Conservation (phyloP, 2,888 invertebrate genomes). For the Drosophila mimica region DNA sequence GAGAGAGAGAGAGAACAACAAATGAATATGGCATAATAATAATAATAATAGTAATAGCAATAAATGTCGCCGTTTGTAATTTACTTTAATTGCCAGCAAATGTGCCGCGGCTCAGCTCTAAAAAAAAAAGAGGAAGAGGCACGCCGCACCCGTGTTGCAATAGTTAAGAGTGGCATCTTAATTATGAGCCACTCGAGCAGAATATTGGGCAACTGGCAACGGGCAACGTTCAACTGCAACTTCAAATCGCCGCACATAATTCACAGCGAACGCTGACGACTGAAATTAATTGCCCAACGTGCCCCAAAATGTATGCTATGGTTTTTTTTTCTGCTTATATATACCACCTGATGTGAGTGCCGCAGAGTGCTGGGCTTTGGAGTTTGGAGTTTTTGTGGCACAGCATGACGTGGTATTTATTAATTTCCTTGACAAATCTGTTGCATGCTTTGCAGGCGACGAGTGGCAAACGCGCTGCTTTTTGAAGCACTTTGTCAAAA, state of each 20-base stretch:
- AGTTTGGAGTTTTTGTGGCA: constrained; percentile 8
- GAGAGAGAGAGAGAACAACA: not conserved
- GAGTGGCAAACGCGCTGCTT: constrained; percentile 56
- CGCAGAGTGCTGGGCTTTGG: not conserved
- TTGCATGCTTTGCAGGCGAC: constrained; percentile 63
- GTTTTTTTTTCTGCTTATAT: constrained; percentile 16
- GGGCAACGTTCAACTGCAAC: constrained; percentile 14
- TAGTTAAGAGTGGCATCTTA: constrained; percentile 49
- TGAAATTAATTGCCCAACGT: constrained; percentile 52
- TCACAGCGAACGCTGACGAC: constrained; percentile 27
- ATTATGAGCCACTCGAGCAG: constrained; percentile 49
- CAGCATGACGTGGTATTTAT: constrained; percentile 79
- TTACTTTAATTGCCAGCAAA: constrained; percentile 70
- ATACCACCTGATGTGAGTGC: constrained; percentile 36
- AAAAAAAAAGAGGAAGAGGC: not conserved
- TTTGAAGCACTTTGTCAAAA: constrained; percentile 78
- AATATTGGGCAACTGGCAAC: constrained; percentile 3
- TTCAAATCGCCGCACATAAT: constrained; percentile 47
- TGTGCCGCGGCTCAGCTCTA: constrained; percentile 31
- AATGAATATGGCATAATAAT: constrained; percentile 40
- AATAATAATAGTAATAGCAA: constrained; percentile 70
- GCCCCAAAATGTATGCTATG: constrained; percentile 55
- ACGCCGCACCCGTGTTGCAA: constrained; percentile 2
- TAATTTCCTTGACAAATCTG: constrained; percentile 83
- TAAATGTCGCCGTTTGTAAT: constrained; percentile 77